Conservation (phyloP, 2,113 vertebrate genomes). For the Syngnathus scovelli region DNA sequence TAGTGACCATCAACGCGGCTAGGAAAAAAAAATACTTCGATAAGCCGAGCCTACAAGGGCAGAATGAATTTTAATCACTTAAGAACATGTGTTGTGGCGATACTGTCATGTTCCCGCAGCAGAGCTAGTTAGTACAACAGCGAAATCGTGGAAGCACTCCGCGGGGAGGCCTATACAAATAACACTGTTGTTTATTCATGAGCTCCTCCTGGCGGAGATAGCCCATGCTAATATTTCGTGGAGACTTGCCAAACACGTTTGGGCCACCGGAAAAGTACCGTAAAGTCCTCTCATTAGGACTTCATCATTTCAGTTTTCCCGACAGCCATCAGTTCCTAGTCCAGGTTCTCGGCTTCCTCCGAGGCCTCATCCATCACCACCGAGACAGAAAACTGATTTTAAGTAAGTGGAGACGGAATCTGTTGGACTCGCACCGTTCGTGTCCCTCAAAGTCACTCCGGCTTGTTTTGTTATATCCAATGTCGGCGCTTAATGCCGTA, state of each 20-base stretch:
- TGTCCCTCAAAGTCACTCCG: conserved; percentile 13
- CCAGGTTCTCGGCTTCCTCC: conserved; percentile 2
- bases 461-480: conserved; percentile 22
- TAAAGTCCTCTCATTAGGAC: neutral
- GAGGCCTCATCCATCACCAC: conserved; percentile 43
- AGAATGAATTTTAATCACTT: conserved; percentile 61
- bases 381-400: conserved; percentile 52
- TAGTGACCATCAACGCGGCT: conserved; percentile 42
- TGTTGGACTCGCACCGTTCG: conserved; percentile 41
- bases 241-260: conserved; percentile 34
- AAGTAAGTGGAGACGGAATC: conserved; percentile 48
- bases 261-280: neutral
- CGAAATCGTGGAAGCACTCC: conserved; percentile 47
- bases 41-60: conserved; percentile 48
- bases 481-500: conserved; percentile 36
- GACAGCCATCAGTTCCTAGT: no score
- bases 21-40: conserved; percentile 49
- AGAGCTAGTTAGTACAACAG: conserved; percentile 60
- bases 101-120: conserved; percentile 61
- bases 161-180: conserved; percentile 55
- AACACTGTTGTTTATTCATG: conserved; percentile 67
- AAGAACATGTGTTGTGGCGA: conserved; percentile 59
- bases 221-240: conserved; percentile 28
- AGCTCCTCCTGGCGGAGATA: conserved; percentile 52
- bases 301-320: conserved; percentile 16